phyloP scores from a whole-genome alignment of 2,888 invertebrate species.

The Drosophila leonis region DNA sequence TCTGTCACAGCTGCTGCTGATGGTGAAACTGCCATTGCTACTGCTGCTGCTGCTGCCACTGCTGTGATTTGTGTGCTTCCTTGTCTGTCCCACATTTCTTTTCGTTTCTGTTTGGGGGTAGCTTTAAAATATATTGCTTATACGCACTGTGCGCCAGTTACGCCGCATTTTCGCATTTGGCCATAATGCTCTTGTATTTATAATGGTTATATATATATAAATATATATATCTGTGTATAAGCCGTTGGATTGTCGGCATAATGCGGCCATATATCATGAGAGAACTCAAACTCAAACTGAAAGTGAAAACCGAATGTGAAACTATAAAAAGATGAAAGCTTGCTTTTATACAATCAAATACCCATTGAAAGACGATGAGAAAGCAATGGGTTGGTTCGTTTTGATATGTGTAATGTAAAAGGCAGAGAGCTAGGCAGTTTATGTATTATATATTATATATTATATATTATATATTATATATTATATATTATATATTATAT shows the following conservation, averaged over 20 bases:
- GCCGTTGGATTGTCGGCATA: slow-evolving; percentile 49
- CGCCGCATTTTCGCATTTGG: slow-evolving; percentile 36
- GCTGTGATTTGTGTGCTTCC: slow-evolving; percentile 68
- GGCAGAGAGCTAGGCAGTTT: too few species aligned
- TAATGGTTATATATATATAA: slow-evolving; percentile 16
- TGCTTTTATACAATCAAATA: background rate
- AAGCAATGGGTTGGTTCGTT: background rate
- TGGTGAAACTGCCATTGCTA: slow-evolving; percentile 34
- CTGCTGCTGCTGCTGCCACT: slow-evolving; percentile 51
- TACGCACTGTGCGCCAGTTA: slow-evolving; percentile 56
- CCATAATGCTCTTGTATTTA: slow-evolving; percentile 48
- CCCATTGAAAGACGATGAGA: background rate
- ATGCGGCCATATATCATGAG: slow-evolving; percentile 49
- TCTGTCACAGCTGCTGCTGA: slow-evolving; percentile 71
- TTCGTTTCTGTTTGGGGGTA: slow-evolving; percentile 18
- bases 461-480: too few species aligned
- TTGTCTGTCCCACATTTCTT: slow-evolving; percentile 22
- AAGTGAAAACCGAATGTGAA: slow-evolving; percentile 20
- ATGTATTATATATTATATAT: too few species aligned
- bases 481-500: too few species aligned
- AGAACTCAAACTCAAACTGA: slow-evolving; percentile 10
- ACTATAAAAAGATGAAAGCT: slow-evolving; percentile 15
- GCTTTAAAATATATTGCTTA: slow-evolving; percentile 70
- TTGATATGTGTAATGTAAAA: too few species aligned
- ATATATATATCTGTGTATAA: slow-evolving; percentile 27